Conservation (phyloP, 2,797 vertebrate genomes). For the Lacerta bilineata region DNA sequence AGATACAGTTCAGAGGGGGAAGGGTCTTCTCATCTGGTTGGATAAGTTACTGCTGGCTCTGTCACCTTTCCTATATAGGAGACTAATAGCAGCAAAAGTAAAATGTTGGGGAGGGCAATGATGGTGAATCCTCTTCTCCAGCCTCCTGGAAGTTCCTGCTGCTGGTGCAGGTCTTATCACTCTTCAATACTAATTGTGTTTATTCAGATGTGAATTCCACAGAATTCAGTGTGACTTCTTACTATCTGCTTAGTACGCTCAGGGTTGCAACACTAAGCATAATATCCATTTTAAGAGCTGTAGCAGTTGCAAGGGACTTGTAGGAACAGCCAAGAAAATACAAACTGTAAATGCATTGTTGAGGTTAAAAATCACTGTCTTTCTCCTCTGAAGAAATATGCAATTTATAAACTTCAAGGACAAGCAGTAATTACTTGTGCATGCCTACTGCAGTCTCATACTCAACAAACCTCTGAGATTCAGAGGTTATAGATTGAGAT, state of each 20-base stretch:
- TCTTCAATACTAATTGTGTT: not conserved
- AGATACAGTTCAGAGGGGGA: too few species aligned
- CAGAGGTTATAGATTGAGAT: constrained; percentile 55
- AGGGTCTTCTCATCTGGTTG: too few species aligned
- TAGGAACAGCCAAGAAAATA: constrained; percentile 41
- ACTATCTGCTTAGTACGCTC: not conserved
- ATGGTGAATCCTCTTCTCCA: too few species aligned
- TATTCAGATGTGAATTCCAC: not conserved
- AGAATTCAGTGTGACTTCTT: not conserved
- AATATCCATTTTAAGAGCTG: not conserved
- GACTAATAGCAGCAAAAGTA: too few species aligned
- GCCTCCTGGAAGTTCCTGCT: too few species aligned
- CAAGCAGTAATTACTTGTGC: constrained; percentile 59
- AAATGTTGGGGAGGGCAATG: too few species aligned
- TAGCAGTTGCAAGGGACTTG: not conserved
- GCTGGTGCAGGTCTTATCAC: too few species aligned
- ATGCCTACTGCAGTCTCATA: constrained; percentile 22
- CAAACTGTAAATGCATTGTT: constrained; percentile 43
- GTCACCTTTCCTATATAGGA: too few species aligned
- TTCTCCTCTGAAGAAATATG: constrained; percentile 26
- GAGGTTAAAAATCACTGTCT: not conserved
- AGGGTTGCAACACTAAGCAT: not conserved
- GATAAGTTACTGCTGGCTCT: too few species aligned
- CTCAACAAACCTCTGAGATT: constrained; percentile 48
- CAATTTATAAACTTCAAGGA: constrained; percentile 24